These are phyloP conservation scores for Scotopteryx bipunctaria DNA, from an alignment of 2,888 invertebrate genomes.

Conservation along the genomic window DNA sequence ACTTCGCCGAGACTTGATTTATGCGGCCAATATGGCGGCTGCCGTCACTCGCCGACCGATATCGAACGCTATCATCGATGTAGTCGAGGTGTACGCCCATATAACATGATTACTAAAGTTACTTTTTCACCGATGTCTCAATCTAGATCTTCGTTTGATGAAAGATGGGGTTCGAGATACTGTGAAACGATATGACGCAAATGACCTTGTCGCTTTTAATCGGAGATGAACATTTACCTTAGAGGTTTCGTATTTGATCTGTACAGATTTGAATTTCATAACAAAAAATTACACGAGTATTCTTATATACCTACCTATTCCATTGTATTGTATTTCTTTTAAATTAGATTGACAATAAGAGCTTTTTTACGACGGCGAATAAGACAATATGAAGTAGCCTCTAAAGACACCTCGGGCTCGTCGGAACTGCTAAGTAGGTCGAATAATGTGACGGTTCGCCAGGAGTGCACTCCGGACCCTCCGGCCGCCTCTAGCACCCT, in stretches of 20 bases:
- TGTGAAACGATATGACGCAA: background rate
- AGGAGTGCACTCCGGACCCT: slow-evolving; percentile 70
- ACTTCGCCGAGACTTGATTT: slow-evolving; percentile 78
- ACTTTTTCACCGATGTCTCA: slow-evolving; percentile 30
- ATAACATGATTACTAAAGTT: slow-evolving; percentile 41
- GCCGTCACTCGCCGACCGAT: slow-evolving; percentile 72
- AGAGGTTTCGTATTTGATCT: too few relatives aligned
- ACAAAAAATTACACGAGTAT: too few relatives aligned
- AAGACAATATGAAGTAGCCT: slow-evolving; percentile 59
- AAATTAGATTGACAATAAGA: slow-evolving; percentile 22
- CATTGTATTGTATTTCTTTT: slow-evolving; percentile 7
- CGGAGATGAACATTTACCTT: too few relatives aligned
- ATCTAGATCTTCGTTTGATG: slow-evolving; percentile 21
- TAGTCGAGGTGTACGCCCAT: too few relatives aligned
- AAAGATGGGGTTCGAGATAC: slow-evolving; percentile 8
- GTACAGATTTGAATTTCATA: too few relatives aligned
- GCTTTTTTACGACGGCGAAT: slow-evolving; percentile 43
- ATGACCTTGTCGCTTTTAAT: background rate
- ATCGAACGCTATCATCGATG: slow-evolving; percentile 71
- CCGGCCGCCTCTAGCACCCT: slow-evolving; percentile 61
- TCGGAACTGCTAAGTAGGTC: slow-evolving; percentile 75
- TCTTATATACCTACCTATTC: too few relatives aligned
- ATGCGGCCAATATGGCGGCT: slow-evolving; percentile 81
- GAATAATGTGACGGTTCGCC: slow-evolving; percentile 76
- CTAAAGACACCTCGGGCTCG: slow-evolving; percentile 65